These are phyloP conservation scores for Xenopus laevis DNA, from an alignment of 2,113 vertebrate genomes.

Conservation along the genomic window DNA sequence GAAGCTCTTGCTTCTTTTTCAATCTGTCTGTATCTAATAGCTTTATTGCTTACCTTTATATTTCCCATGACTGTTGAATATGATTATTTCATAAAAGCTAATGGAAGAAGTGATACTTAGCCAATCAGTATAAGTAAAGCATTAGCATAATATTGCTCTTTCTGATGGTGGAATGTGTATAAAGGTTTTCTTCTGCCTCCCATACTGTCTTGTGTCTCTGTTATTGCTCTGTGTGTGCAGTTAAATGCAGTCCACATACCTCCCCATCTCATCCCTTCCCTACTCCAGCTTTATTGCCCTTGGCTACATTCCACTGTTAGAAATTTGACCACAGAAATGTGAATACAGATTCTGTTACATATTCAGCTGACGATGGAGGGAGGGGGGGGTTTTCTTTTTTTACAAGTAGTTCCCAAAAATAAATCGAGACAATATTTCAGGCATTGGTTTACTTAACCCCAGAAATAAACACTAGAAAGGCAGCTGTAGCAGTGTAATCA, in stretches of 20 bases:
- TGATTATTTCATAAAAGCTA: too few species aligned
- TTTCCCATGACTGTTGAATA: too few species aligned
- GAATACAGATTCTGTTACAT: conserved; percentile 3
- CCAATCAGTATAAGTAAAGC: too few species aligned
- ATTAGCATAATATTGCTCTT: neutral
- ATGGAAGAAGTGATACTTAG: too few species aligned
- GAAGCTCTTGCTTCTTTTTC: too few species aligned
- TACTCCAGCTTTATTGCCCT: neutral
- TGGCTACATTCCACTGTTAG: neutral
- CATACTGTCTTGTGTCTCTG: neutral
- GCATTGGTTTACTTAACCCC: neutral
- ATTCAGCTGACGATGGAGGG: neutral
- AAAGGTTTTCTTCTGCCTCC: neutral
- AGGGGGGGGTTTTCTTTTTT: neutral
- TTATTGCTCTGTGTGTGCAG: neutral
- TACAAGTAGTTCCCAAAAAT: conserved; percentile 2
- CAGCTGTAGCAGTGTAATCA: neutral
- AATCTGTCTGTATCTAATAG: too few species aligned
- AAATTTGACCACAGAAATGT: neutral
- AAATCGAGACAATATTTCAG: neutral
- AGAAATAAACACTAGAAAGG: neutral
- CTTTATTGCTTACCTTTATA: too few species aligned
- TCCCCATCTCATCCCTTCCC: neutral
- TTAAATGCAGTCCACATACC: too few species aligned
- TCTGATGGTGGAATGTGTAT: neutral